Evolutionary conservation across 1,140 invertebrate species (phyloP), one percentile per base, ranked within the genome.

Genomic region (Octopus sinensis): DNA sequence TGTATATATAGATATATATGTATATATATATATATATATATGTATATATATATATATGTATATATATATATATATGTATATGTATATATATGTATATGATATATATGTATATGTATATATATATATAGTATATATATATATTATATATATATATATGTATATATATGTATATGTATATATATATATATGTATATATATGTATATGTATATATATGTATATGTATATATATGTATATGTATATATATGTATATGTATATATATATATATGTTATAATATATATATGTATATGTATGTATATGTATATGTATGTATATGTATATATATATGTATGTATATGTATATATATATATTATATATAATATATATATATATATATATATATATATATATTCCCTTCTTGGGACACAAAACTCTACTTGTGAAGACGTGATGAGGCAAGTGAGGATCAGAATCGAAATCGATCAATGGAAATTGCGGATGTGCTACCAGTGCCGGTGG

Each of bases 291-390:
- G 17, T 62, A 17, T 62, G 56, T 62, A 62, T 62, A 62, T 62
- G 17, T 62, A 62, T 6, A 62, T 62, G 56, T 62, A 62, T 62
- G 56, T 62, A 17, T 62, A 17, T 62, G 56, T 62, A 17, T 62
- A 62, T 62, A 17, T 62, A 62, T 62, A 17, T 75, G 4, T 75
- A 6, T 62, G 17, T n/a, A 52, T 71, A 17, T 80, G 71, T 68
- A 81, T 90, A 95, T 94, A 91, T 93, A 92, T 92, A 62, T 92
- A 92, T 5, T 91, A 92, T 1, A 90, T 90, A 2, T 92, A 92
- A 81, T 91, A 92, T 73, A 92, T 94, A 76, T 71, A 51, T 51
- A 5, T 7, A 10, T 80, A 43, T 80, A 62, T 7, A 62, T 7
- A 62, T 7, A 62, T 62, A 62, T 62, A 62, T 7, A 62, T 62